phyloP scores from a whole-genome alignment of 1,140 invertebrate genomes.

The Drosophila sturtevanti region DNA sequence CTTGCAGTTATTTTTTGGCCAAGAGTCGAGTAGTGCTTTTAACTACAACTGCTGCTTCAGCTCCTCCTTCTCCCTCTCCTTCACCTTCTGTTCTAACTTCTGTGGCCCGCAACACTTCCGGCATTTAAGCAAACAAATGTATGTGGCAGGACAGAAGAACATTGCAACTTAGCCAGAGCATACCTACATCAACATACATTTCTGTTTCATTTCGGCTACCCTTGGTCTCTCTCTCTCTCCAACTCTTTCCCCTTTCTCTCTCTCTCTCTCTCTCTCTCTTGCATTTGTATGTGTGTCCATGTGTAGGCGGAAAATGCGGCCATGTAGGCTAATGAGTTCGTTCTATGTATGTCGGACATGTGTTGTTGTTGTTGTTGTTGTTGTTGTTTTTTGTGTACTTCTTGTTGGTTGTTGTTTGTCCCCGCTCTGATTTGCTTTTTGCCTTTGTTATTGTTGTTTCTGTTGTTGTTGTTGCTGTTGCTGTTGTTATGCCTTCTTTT shows the following conservation, averaged over 20 bases:
- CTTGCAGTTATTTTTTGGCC: conserved; percentile 28
- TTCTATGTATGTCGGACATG: conserved; percentile 48
- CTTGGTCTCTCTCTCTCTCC: not conserved
- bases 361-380: conserved; percentile 33
- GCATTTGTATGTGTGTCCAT: conserved; percentile 32
- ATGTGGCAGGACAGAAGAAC: conserved; percentile 50
- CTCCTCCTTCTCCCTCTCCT: not conserved
- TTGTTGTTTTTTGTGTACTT: not conserved
- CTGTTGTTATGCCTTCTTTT: not conserved
- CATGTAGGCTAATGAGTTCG: conserved; percentile 78
- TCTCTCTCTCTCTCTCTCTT: not conserved
- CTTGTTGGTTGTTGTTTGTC: conserved; percentile 16
- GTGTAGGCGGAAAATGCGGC: conserved; percentile 75
- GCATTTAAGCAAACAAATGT: conserved; percentile 79
- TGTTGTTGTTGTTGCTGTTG: no score
- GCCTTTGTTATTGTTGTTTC: conserved; percentile 8
- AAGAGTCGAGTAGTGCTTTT: not conserved
- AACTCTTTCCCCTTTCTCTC: not conserved
- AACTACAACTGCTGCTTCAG: not conserved
- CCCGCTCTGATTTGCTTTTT: conserved; percentile 29
- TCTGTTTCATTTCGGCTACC: conserved; percentile 59
- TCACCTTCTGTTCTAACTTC: not conserved
- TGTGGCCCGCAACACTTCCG: conserved; percentile 71
- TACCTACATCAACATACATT: conserved; percentile 28
- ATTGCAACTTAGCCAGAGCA: conserved; percentile 50